Evolutionary conservation across 2,888 invertebrate species (phyloP).

Genomic region (Cryptophagus acutangulus): DNA sequence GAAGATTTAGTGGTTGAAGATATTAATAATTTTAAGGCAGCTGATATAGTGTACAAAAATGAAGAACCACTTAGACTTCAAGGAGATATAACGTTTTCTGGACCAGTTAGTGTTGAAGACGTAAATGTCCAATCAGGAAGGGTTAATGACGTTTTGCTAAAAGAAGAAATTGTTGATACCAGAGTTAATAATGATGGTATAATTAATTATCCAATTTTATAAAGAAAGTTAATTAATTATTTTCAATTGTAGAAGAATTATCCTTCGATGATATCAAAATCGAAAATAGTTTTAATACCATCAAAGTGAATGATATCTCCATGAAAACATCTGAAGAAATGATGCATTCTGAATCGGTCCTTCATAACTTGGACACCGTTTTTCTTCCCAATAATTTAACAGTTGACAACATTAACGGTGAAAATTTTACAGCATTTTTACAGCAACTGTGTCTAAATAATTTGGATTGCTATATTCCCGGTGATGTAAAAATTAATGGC

Average conservation of each 20-base stretch:
- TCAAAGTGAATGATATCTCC: constrained; percentile 28
- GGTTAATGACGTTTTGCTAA: constrained; percentile 28
- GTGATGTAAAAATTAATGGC: constrained; percentile 31
- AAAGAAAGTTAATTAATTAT: not conserved
- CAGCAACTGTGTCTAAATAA: constrained; percentile 49
- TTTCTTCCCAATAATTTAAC: constrained; percentile 39
- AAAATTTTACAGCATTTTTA: constrained; percentile 47
- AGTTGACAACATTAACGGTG: constrained; percentile 48
- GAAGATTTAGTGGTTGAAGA: constrained; percentile 33
- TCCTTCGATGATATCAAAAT: constrained; percentile 30
- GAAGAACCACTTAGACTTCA: constrained; percentile 25
- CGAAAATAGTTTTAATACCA: constrained; percentile 20
- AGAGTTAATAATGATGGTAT: constrained; percentile 24
- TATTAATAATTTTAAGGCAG: constrained; percentile 33
- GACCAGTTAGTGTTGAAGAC: constrained; percentile 23
- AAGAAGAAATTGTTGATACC: constrained; percentile 27
- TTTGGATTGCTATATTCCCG: constrained; percentile 41
- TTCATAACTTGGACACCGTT: constrained; percentile 21
- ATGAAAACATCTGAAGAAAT: too few relatives aligned
- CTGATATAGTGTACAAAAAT: constrained; percentile 29
- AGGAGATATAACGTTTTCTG: constrained; percentile 35
- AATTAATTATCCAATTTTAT: not conserved
- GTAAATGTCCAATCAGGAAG: constrained; percentile 24
- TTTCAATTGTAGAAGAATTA: constrained; percentile 23
- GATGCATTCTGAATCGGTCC: too few relatives aligned